Evolutionary conservation across 1,140 invertebrate genomes (phyloP).

Genomic region (Procambarus virginalis): DNA sequence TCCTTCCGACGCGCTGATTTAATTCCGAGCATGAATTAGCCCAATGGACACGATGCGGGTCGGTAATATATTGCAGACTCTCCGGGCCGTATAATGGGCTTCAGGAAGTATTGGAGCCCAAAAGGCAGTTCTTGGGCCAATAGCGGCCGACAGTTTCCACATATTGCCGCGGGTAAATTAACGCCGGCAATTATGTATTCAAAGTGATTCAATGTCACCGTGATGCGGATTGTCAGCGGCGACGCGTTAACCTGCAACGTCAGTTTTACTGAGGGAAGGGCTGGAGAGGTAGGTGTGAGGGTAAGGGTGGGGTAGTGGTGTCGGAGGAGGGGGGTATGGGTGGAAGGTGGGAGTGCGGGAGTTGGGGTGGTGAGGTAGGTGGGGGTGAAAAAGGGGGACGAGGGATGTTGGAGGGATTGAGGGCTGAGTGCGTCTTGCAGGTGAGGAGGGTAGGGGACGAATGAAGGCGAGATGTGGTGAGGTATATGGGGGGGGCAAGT

Average conservation of each 20-base stretch:
- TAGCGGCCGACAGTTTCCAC: neutral
- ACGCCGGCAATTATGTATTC: neutral
- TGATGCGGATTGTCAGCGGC: constrained; percentile 3
- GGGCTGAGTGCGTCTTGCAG: no score
- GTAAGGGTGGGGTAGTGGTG: neutral
- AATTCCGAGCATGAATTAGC: constrained; percentile 22
- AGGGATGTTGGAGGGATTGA: neutral
- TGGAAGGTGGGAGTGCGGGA: neutral
- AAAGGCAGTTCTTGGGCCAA: neutral
- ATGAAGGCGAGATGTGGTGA: neutral
- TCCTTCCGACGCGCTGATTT: constrained; percentile 31
- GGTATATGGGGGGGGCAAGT: no score
- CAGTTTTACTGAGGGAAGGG: neutral
- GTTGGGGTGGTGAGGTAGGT: neutral
- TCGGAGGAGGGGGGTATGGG: no score
- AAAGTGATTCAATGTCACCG: constrained; percentile 4
- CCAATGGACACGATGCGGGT: no score
- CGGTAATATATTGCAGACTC: no score
- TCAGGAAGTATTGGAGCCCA: no score
- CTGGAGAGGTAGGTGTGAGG: neutral
- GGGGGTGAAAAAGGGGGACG: neutral
- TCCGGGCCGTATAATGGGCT: no score
- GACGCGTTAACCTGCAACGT: neutral
- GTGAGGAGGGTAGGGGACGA: neutral
- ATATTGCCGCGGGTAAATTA: neutral